Evolutionary conservation across 2,888 invertebrate species (phyloP).

Genomic region (Aproaerema taeniolella): DNA sequence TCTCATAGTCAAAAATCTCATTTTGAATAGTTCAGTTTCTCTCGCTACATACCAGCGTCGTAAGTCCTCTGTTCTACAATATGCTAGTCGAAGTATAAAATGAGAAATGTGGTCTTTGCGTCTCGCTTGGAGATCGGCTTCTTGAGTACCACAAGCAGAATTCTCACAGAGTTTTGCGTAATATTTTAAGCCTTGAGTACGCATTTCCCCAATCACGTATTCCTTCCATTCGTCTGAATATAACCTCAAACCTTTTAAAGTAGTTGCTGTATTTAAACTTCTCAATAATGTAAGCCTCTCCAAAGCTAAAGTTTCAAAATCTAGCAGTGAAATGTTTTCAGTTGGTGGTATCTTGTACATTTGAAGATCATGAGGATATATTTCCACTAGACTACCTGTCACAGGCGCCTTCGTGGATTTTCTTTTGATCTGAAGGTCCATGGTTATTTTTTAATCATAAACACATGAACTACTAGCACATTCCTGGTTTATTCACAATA

Average conservation of each 20-base stretch:
- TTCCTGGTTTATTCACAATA: too few species aligned
- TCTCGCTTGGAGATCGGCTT: conserved; percentile 81
- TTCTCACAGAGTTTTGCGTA: conserved; percentile 79
- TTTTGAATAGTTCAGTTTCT: conserved; percentile 93
- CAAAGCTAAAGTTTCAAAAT: conserved; percentile 92
- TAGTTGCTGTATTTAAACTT: conserved; percentile 84
- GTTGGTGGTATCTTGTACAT: conserved; percentile 87
- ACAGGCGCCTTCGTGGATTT: conserved; percentile 50
- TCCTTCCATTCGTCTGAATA: conserved; percentile 83
- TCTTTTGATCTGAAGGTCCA: conserved; percentile 68
- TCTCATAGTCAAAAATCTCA: conserved; percentile 82
- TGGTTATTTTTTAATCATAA: conserved; percentile 25
- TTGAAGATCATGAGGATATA: conserved; percentile 86
- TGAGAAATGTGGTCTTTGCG: conserved; percentile 94
- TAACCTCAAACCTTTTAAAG: conserved; percentile 77
- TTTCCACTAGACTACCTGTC: conserved; percentile 64
- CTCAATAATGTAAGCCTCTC: conserved; percentile 89
- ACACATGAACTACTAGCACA: not conserved
- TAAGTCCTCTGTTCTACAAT: conserved; percentile 91
- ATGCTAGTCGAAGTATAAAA: conserved; percentile 93
- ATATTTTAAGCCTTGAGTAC: conserved; percentile 81
- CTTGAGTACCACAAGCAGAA: conserved; percentile 70
- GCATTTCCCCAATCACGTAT: conserved; percentile 80
- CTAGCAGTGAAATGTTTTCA: conserved; percentile 84
- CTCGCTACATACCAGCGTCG: conserved; percentile 91